Evolutionary conservation across 2,113 vertebrate genomes (phyloP).

Genomic region (Theristicus caerulescens): DNA sequence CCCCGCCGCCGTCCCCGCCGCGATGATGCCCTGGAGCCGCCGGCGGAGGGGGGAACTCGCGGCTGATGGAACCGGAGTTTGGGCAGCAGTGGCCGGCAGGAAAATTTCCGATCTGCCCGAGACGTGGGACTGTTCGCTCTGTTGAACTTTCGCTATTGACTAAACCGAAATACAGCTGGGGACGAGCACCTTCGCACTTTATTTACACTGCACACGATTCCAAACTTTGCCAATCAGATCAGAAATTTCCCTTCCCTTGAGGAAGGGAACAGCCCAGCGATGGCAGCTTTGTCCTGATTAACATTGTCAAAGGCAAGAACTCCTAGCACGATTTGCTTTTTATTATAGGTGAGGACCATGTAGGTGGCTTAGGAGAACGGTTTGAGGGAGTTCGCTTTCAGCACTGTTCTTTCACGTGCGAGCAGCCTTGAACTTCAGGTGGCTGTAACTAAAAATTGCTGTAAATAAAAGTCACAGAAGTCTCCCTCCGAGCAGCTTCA

Average conservation of each 20-base stretch:
- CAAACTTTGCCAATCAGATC: too few relatives aligned
- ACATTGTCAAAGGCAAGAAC: fast-evolving
- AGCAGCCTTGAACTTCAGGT: background rate
- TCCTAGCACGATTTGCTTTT: too few relatives aligned
- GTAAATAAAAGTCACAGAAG: background rate
- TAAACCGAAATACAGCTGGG: background rate
- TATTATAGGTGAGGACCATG: background rate
- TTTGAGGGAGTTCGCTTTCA: fast-evolving
- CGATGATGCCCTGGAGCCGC: background rate
- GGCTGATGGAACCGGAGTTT: too few relatives aligned
- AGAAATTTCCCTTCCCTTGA: too few relatives aligned
- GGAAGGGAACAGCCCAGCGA: fast-evolving
- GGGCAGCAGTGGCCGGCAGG: too few relatives aligned
- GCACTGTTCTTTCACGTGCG: fast-evolving
- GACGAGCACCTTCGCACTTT: background rate
- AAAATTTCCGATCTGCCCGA: too few relatives aligned
- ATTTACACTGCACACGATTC: background rate
- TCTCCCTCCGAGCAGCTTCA: fast-evolving
- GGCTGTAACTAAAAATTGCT: fast-evolving
- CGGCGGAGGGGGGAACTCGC: too few relatives aligned
- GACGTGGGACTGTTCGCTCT: too few relatives aligned
- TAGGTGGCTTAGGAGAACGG: background rate
- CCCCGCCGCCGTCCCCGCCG: too few relatives aligned
- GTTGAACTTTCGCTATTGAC: too few relatives aligned
- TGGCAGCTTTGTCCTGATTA: background rate